Percentiles rank a stretch among this genome's conserved stretches.
Conservation (phyloP, 2,888 invertebrate genomes). For the Beris chalybata region DNA sequence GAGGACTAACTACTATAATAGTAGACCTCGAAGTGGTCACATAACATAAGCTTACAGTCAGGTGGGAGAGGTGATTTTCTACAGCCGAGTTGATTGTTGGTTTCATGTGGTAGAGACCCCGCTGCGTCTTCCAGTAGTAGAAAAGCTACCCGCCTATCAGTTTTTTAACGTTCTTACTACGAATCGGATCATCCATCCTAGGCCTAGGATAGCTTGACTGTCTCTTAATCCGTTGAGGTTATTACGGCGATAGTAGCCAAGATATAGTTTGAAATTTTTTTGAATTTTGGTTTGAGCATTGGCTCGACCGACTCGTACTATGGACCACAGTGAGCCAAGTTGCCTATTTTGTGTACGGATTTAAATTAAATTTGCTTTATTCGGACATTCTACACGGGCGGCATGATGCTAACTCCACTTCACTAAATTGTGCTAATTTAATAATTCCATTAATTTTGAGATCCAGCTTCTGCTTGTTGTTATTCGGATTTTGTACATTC, state of each 20-base stretch:
- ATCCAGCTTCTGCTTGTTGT: too few species aligned
- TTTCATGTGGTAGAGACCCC: conserved; percentile 2
- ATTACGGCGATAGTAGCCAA: neutral
- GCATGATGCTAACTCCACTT: too few species aligned
- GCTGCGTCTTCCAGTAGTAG: conserved; percentile 10
- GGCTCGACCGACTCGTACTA: neutral
- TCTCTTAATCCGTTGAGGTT: neutral
- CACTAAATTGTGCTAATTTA: too few species aligned
- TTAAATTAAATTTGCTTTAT: too few species aligned
- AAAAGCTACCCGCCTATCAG: conserved; percentile 14
- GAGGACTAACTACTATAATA: too few species aligned
- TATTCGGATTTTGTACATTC: too few species aligned
- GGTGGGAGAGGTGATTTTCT: too few species aligned
- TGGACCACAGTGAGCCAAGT: neutral
- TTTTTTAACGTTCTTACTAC: conserved; percentile 22
- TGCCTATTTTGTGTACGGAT: neutral
- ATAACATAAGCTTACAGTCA: too few species aligned
- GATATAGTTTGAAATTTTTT: neutral
- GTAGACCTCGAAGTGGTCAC: too few species aligned
- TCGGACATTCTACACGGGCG: too few species aligned
- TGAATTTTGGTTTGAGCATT: neutral
- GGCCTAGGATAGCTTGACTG: neutral
- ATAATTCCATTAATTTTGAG: too few species aligned
- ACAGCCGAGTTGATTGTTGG: too few species aligned
- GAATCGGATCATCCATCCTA: conserved; percentile 16